Conservation (phyloP, 2,113 vertebrate genomes). For the Planiliza haematocheilus region DNA sequence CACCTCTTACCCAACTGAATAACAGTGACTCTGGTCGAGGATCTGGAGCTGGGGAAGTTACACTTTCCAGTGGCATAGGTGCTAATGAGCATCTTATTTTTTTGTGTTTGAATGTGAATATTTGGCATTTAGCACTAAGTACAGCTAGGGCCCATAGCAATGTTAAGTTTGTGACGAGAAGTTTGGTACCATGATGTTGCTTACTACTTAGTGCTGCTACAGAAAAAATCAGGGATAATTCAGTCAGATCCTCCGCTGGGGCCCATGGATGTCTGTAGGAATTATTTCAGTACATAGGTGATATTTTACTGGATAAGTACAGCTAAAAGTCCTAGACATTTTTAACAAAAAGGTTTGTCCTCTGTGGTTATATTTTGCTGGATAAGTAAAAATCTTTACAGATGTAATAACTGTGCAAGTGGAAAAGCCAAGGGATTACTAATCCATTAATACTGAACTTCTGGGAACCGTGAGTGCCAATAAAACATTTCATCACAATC, state of each 20-base stretch:
- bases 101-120: no score
- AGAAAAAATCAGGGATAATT: not conserved
- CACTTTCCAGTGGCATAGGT: no score
- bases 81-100: no score
- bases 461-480: not conserved
- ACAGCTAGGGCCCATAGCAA: not conserved
- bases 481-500: not conserved
- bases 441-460: slow-evolving; percentile 1
- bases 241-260: slow-evolving; percentile 2
- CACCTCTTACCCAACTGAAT: no score
- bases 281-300: no score
- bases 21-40: no score
- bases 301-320: no score
- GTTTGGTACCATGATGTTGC: not conserved
- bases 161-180: not conserved
- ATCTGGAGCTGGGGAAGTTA: no score
- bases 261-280: slow-evolving; percentile 3
- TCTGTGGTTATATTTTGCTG: not conserved
- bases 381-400: slow-evolving; percentile 5
- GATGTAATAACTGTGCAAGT: not conserved
- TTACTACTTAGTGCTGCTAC: not conserved
- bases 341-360: no score
- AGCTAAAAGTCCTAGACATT: no score
- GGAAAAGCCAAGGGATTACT: not conserved
- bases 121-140: not conserved